Evolutionary conservation across 2,113 vertebrate species (phyloP), one percentile per base, ranked within the genome.

Genomic region (Dinomys branickii): DNA sequence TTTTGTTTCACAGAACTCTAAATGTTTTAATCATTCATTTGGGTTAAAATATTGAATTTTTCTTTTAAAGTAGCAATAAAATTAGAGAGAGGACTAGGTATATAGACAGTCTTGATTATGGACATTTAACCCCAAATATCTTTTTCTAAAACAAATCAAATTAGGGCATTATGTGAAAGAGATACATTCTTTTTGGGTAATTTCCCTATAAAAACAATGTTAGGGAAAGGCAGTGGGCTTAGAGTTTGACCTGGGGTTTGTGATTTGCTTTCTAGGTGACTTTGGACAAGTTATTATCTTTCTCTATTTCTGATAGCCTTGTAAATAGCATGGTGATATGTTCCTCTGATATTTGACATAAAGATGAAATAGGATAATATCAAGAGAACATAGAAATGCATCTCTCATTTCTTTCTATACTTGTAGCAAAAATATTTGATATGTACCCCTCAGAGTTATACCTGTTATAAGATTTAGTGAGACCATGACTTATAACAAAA

Each of bases 381-480:
- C 14, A 82, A 92, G 88, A 94, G 8, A 50, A 20, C 12, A 44
- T 26, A 73, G n/a, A 92, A 16, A 58, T 82, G 44, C 9, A 28
- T 4, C 50, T 80, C 28, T 50, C 35, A 33, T 88, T 87, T 90
- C 56, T 11, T 90, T 67, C 28, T 61, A 86, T 2, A n/a, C 30
- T 84, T 87, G 50, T 91, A 77, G 59, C 59, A 22, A 92, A 84
- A 93, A 85, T 41, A 41, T n/a, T 93, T 47, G 35, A 75, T 22
- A 38, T 24, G 7, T 28, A 56, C 4, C 30, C 65, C 7, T 78
- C 44, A 28, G 38, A 47, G 24, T 77, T 47, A 30, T 47, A 7
- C 41, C 41, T 75, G 73, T 47, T 26, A 47, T 47, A 28, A 77
- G 41, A 77, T 77, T 47, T 47, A 47, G 28, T 47, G 13, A 50